phyloP scores from a whole-genome alignment of 1,140 invertebrate species.

The Leptestheria dahalacensis region DNA sequence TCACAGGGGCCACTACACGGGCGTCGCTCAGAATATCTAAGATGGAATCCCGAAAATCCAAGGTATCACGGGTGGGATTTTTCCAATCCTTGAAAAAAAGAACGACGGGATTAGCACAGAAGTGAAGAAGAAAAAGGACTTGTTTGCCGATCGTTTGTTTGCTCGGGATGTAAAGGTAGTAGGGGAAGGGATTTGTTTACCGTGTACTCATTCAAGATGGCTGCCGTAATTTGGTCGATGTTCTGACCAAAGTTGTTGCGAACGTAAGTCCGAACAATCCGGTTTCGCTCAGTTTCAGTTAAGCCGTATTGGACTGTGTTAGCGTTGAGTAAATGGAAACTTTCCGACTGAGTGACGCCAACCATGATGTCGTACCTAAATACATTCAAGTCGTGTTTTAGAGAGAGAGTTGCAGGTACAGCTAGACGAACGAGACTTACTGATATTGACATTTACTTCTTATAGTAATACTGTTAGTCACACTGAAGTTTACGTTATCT shows the following conservation, averaged over 20 bases:
- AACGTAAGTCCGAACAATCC: constrained; percentile 58
- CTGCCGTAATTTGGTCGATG: constrained; percentile 26
- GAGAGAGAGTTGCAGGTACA: no score
- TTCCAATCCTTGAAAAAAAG: constrained; percentile 13
- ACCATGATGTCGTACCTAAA: constrained; percentile 70
- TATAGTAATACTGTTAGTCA: no score
- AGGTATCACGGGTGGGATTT: constrained; percentile 12
- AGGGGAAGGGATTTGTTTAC: constrained; percentile 12
- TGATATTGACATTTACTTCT: no score
- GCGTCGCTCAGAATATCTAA: constrained; percentile 18
- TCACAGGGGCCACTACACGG: constrained; percentile 14
- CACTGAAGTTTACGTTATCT: no score
- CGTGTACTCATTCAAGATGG: constrained; percentile 50
- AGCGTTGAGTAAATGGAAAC: constrained; percentile 58
- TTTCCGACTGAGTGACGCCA: constrained; percentile 75
- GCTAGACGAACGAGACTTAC: no score
- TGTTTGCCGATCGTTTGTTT: no score
- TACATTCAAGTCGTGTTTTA: constrained; percentile 11
- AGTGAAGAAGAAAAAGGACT: neutral
- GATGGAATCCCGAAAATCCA: constrained; percentile 16
- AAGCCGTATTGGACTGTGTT: constrained; percentile 7
- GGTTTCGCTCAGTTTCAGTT: constrained; percentile 52
- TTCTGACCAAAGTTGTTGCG: constrained; percentile 35
- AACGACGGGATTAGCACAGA: neutral
- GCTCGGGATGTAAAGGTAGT: neutral